Percentiles rank a stretch among this genome's conserved stretches.
These are phyloP conservation scores for Drosophila hydei DNA, from an alignment of 1,140 invertebrate genomes.

Conservation along the genomic window DNA sequence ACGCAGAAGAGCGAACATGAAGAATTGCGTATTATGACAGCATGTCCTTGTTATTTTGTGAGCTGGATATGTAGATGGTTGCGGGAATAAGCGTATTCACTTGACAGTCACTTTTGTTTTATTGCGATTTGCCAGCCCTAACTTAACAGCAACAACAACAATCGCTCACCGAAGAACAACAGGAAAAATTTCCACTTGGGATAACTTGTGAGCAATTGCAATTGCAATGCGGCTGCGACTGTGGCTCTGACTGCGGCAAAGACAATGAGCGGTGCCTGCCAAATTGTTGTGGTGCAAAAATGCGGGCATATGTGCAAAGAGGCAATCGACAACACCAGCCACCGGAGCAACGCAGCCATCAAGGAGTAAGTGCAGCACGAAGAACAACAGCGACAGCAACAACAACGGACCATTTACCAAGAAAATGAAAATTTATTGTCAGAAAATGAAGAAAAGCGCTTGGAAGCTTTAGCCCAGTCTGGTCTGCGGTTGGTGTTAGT, in stretches of 20 bases:
- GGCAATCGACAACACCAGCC: constrained; percentile 66
- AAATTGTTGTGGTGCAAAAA: constrained; percentile 82
- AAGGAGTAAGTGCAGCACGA: constrained; percentile 20
- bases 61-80: constrained; percentile 24
- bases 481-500: constrained; percentile 40
- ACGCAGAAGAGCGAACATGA: constrained; percentile 78
- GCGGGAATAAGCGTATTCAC: constrained; percentile 73
- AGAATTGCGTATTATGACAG: constrained; percentile 67
- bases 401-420: constrained; percentile 70
- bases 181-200: constrained; percentile 77
- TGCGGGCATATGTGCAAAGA: constrained; percentile 76
- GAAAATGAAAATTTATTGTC: constrained; percentile 83
- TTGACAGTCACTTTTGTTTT: constrained; percentile 83
- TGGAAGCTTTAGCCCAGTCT: constrained; percentile 26
- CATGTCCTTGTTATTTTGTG: constrained; percentile 11
- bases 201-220: constrained; percentile 82
- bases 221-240: constrained; percentile 65
- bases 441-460: constrained; percentile 78
- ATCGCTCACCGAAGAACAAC: constrained; percentile 54
- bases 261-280: constrained; percentile 78
- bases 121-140: constrained; percentile 68
- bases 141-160: constrained; percentile 40
- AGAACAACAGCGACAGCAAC: constrained; percentile 27
- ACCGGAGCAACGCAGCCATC: constrained; percentile 33
- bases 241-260: constrained; percentile 37